Base-by-base conservation (phyloP, 1,140 invertebrate species). In the Drosophila arizonae region DNA sequence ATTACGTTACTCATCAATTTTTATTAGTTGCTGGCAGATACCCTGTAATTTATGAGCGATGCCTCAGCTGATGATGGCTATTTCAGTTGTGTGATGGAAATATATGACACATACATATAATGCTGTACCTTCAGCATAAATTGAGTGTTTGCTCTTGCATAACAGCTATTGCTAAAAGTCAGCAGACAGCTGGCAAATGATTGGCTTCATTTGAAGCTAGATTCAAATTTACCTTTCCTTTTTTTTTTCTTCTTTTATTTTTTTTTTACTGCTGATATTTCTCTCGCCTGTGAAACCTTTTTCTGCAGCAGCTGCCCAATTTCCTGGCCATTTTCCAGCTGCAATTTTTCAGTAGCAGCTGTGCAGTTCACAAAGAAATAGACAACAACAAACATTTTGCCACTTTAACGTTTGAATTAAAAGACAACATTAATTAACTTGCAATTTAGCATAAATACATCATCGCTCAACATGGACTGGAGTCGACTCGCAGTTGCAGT, bases 381-480 rank as follows among this genome's bases (percentile, higher is more conserved):
- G 36, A 62, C 30, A 43, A 52, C 70, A 71, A 10, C 62, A 36
- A 66, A 60, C 30, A 68, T 55, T 72, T 72, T 79, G 81, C 81
- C 81, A 86, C 81, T 81, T 86, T 87, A 87, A 79, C 81, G 79
- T 86, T 81, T 62, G 78, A 79, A 86, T 87, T 86, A 74, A 74
- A 74, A 67, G 64, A 60, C 64, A 67, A 72, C 70, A 72, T 72
- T 72, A 86, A 86, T 86, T 86, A 86, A 86, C 81, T 86, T 87
- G 81, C 81, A 86, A 87, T 87, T 86, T 86, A 86, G 81, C 81
- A 86, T 86, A 87, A 86, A 86, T 87, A 86, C 81, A 86, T 86
- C 81, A 86, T 86, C 81, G 81, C 81, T 87, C 81, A 81, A 69
- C 62, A 63, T 55, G 78, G 71, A 57, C 45, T 58, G 41, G 41